phyloP scores from a whole-genome alignment of 2,888 invertebrate species.

The Lasius platythorax region DNA sequence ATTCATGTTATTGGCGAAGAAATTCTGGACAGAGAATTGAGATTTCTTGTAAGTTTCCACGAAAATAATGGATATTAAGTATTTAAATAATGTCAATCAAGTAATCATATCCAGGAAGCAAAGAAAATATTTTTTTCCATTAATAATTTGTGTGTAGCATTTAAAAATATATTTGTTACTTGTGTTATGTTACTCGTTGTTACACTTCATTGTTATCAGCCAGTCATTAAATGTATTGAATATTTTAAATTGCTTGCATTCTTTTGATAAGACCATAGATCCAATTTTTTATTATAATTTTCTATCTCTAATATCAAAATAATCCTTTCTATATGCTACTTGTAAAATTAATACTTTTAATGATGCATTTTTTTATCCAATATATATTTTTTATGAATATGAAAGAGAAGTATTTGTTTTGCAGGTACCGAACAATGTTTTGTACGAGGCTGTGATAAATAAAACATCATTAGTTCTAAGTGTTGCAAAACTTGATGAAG shows the following conservation, averaged over 20 bases:
- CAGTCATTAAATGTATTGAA: background rate
- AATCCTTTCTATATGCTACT: background rate
- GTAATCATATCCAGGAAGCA: background rate
- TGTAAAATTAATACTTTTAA: background rate
- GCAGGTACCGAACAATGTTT: constrained; percentile 77
- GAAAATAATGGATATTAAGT: background rate
- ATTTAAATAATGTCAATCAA: background rate
- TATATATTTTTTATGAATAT: background rate
- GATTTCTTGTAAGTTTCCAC: constrained; percentile 86
- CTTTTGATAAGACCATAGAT: background rate
- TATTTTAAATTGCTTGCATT: background rate
- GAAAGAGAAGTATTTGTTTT: constrained; percentile 44
- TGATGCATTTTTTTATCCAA: background rate
- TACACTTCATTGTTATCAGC: background rate
- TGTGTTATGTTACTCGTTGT: background rate
- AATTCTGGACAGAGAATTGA: constrained; percentile 86
- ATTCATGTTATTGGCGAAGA: constrained; percentile 88
- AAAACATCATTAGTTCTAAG: constrained; percentile 69
- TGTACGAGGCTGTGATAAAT: constrained; percentile 71
- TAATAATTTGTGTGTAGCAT: background rate
- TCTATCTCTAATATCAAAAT: background rate
- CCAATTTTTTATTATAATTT: background rate
- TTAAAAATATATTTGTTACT: background rate
- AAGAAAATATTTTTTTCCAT: background rate
- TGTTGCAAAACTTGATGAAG: constrained; percentile 75